These are phyloP conservation scores for Epizoanthus rinbou DNA, from an alignment of 92 coral and sea anemone genomes.

Conservation along the genomic window DNA sequence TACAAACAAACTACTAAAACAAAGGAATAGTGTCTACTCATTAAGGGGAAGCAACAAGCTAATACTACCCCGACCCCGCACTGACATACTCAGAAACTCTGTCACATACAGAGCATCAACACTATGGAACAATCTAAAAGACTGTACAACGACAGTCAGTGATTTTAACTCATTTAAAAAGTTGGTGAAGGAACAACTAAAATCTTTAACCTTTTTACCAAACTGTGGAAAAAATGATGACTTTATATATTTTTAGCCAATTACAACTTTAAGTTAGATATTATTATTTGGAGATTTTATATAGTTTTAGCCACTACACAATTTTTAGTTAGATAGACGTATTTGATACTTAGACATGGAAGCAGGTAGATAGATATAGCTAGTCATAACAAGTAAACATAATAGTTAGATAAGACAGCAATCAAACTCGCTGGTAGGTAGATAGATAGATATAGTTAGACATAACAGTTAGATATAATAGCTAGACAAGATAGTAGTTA, in stretches of 20 bases:
- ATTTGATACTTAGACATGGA: neutral
- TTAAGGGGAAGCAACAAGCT: constrained; percentile 11
- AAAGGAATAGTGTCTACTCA: neutral
- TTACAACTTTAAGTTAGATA: neutral
- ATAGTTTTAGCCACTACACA: neutral
- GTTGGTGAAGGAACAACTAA: neutral
- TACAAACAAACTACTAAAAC: neutral
- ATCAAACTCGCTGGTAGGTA: no score
- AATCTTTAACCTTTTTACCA: constrained; percentile 17
- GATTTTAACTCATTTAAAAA: neutral
- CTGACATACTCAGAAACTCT: constrained; percentile 15
- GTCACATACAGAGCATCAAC: constrained; percentile 10
- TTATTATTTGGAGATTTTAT: no score
- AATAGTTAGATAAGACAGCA: no score
- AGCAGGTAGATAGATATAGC: constrained; percentile 2
- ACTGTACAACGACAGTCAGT: neutral
- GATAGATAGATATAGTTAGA: no score
- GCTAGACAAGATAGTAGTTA: no score
- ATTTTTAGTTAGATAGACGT: neutral
- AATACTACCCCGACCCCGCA: neutral
- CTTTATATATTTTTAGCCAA: constrained; percentile 1
- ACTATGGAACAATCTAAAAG: neutral
- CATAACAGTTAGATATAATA: no score
- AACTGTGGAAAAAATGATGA: constrained; percentile 4
- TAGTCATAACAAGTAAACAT: no score